Percentiles rank a stretch among this genome's conserved stretches.
These are phyloP conservation scores for Muntiacus muntjak DNA, from an alignment of 2,113 vertebrate genomes.

Conservation along the genomic window DNA sequence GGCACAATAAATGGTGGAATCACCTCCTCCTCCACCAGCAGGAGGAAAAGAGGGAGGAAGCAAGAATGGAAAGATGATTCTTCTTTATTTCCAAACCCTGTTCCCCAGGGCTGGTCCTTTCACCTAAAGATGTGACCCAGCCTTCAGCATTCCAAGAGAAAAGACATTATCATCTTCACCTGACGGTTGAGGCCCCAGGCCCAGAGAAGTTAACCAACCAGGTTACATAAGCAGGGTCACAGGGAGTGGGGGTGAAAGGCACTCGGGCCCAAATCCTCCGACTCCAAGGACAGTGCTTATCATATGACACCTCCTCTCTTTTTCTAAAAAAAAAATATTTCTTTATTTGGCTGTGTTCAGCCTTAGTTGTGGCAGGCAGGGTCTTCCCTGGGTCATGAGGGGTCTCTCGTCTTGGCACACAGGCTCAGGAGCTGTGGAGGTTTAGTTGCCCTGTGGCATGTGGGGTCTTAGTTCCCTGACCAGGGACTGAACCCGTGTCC, in stretches of 20 bases:
- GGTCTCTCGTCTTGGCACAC: not conserved
- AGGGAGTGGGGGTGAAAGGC: not conserved
- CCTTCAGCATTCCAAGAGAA: not conserved
- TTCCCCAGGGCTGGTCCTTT: not conserved
- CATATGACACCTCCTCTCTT: not conserved
- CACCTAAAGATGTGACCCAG: not conserved
- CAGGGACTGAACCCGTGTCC: not conserved
- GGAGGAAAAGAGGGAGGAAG: not conserved
- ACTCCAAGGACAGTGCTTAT: not conserved
- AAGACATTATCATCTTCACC: not conserved
- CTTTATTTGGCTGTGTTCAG: not conserved
- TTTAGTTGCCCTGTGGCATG: not conserved
- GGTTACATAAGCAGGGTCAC: not conserved
- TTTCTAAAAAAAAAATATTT: accelerated
- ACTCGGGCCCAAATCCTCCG: not conserved
- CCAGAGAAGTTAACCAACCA: not conserved
- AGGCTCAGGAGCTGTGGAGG: not conserved
- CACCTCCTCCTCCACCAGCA: not conserved
- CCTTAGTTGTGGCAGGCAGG: not conserved
- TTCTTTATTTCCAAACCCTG: not conserved
- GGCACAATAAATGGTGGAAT: too few species aligned
- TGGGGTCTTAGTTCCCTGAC: not conserved
- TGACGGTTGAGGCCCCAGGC: not conserved
- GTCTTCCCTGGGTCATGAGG: not conserved
- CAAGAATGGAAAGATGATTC: not conserved